Base-by-base conservation (phyloP, 2,797 vertebrate genomes). In the Ptychobarbus kaznakovi region DNA sequence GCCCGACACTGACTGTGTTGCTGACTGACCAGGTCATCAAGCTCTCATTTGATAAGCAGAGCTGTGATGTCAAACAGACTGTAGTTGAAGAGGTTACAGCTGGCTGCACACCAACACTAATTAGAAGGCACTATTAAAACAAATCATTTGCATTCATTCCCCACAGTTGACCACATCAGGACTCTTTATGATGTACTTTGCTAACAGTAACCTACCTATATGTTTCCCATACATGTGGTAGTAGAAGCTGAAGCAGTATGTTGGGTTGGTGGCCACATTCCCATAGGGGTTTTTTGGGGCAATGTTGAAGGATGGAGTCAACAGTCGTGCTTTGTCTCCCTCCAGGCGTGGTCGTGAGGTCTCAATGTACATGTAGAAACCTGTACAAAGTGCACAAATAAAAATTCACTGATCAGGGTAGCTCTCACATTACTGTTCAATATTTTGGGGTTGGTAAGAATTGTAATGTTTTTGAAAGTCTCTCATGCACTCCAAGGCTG, bases 341-440 rank as follows among this genome's bases (percentile, higher is more conserved):
- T 97, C 95, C 90, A 95, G 75, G 83, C 98, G 91, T 6, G 97
- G 98, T 3, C 97, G 92, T 0, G 98, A 99, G 0, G 98, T 97
- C 92, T 99, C 98, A 1, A 99, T 98, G 92, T 98, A 99, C 97
- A 99, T 98, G 95, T 97, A 99, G 94, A 97, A 97, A 83, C 97
- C 97, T 98, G 91, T 4, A 25, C 0, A 3, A 68, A 84, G 80
- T 20, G 25, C 35, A 81, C 22, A 75, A 77, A 80, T 61, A 75
- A 32, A 79, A 12, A 68, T 38, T 0, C n/a, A 70, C 38, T 25
- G 28, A 51, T 63, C 9, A 40, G 15, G 25, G 8, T 72, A 61
- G 65, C 35, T 15, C 2, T 53, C 11, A 49, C 8, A 42, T 12
- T 32, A 25, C 80, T 25, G 8, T 10, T 69, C 4, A 49, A 49